Conservation (phyloP, 1,140 invertebrate species). For the Brachionus manjavacas region DNA sequence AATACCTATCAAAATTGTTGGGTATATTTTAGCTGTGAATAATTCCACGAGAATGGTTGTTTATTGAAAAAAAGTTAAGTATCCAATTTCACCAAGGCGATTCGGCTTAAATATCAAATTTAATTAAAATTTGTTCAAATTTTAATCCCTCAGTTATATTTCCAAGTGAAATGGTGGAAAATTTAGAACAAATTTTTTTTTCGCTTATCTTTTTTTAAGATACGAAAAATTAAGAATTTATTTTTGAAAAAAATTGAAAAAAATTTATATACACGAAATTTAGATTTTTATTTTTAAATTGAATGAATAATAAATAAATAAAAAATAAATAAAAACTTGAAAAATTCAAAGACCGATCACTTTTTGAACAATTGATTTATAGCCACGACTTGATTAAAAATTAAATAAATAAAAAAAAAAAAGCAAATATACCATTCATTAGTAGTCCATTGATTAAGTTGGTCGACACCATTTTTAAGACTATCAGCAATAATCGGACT, state of each 20-base stretch:
- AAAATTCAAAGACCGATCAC: neutral
- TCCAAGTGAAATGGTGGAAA: neutral
- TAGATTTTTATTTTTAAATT: neutral
- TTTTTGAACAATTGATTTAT: slow-evolving; percentile 11
- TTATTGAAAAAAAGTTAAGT: neutral
- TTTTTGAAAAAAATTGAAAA: neutral
- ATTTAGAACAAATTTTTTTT: neutral
- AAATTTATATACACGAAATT: neutral
- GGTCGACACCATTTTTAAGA: neutral
- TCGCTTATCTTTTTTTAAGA: too few relatives aligned
- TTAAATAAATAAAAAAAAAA: neutral
- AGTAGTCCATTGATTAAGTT: slow-evolving; percentile 1
- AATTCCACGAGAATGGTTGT: neutral
- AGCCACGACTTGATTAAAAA: neutral
- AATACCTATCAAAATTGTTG: neutral
- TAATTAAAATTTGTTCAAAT: neutral
- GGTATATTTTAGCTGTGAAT: neutral
- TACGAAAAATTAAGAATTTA: neutral
- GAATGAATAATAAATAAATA: neutral
- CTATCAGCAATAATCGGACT: neutral
- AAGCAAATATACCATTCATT: slow-evolving; percentile 6
- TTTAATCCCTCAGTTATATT: neutral
- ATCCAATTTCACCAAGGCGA: neutral
- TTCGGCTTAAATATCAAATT: neutral
- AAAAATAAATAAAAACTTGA: neutral